Evolutionary conservation across 1,140 invertebrate species (phyloP).

Genomic region (Probaryconus sp.): DNA sequence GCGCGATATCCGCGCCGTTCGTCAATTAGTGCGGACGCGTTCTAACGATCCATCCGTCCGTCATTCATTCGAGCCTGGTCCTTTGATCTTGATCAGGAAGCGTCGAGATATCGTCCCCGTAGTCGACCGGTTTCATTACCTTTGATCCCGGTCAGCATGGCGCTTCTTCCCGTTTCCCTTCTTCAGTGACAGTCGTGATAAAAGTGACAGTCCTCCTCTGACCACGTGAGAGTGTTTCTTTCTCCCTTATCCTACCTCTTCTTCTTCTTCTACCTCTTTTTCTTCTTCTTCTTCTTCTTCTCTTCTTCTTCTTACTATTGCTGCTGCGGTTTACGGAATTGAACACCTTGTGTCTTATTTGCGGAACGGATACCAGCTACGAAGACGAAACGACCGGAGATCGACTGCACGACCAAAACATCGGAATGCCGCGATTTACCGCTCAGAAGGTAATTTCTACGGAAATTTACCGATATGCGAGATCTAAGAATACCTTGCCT

Average conservation of each 20-base stretch:
- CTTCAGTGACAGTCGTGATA: constrained; percentile 54
- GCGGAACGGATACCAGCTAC: constrained; percentile 6
- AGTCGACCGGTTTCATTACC: constrained; percentile 62
- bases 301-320: constrained; percentile 1
- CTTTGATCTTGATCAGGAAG: constrained; percentile 23
- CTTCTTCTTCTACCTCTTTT: constrained; percentile 12
- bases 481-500: no score
- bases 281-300: constrained; percentile 12
- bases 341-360: no score
- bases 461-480: no score
- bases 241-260: constrained; percentile 20
- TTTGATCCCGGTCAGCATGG: constrained; percentile 63
- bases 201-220: constrained; percentile 68
- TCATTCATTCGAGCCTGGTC: no score
- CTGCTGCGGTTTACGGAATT: constrained; percentile 13
- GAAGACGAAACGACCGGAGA: constrained; percentile 52
- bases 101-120: not conserved
- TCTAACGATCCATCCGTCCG: constrained; percentile 23
- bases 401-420: constrained; percentile 54
- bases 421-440: constrained; percentile 67
- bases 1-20: constrained; percentile 25
- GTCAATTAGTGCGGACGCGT: constrained; percentile 48
- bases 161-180: constrained; percentile 44
- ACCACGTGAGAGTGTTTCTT: constrained; percentile 66
- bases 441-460: constrained; percentile 67